Base-by-base conservation (phyloP, 2,888 invertebrate species). In the Sphaeridia pumilis region DNA sequence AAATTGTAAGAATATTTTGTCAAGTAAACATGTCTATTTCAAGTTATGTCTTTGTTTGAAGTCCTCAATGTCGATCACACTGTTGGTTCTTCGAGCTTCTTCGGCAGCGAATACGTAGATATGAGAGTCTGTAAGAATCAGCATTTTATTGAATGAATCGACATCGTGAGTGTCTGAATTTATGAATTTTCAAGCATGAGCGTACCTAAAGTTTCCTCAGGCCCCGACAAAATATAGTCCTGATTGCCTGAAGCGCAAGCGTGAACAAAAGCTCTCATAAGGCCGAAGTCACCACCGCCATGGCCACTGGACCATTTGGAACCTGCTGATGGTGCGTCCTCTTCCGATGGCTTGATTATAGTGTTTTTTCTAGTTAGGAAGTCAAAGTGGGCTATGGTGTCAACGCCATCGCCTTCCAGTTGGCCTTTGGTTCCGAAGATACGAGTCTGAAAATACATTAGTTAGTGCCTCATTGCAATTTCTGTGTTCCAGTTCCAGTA, bases 401-500 rank as follows among this genome's bases (percentile, higher is more conserved):
- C 61, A 1, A 53, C 56, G 2, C 66, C 66, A 34, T 65, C 61
- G 34, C 66, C 66, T 43, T 57, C 59, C 17, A 67, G 43, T 52
- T 66, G 59, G 3, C 67, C 72, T 63, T 65, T 68, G 2, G 70
- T 70, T 3, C 73, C 73, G 67, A 69, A 71, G n/a, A 73, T 65
- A 38, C 63, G 67, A 12, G 69, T 68, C 60, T 70, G 26, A 3
- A 47, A 20, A 43, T 5, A 21, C 22, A 52, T 41, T 27, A 26
- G n/a, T n/a, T n/a, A n/a, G n/a, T n/a, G n/a, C n/a, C n/a, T n/a
- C n/a, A n/a, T n/a, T n/a, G n/a, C n/a, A n/a, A n/a, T n/a, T n/a
- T n/a, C n/a, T n/a, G n/a, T n/a, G n/a, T 5, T 5, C 26, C 4
- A 35, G 21, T 4, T 38, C 20, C 20, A 38, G 7, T 12, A 12